These are phyloP conservation scores for Ornithoptera priamus DNA, from an alignment of 2,888 invertebrate genomes.

Conservation along the genomic window DNA sequence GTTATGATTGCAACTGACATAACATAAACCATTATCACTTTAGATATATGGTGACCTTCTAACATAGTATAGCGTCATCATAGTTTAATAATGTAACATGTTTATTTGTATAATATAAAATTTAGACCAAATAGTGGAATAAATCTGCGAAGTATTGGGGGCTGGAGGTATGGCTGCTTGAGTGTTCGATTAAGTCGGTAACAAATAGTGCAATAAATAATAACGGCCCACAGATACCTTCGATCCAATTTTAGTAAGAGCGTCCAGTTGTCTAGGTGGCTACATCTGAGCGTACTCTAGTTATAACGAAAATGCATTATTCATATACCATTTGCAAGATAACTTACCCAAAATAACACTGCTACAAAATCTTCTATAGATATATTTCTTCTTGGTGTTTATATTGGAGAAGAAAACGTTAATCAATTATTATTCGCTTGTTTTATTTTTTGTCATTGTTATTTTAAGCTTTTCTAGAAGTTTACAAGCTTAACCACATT, in stretches of 20 bases:
- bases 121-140: not conserved
- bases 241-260: conserved; percentile 33
- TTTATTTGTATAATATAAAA: not conserved
- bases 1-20: too few species aligned
- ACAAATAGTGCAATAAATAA: conserved; percentile 30
- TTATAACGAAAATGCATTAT: conserved; percentile 58
- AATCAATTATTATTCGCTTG: not conserved
- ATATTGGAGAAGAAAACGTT: not conserved
- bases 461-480: too few species aligned
- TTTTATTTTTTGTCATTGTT: too few species aligned
- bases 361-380: conserved; percentile 34
- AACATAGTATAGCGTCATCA: too few species aligned
- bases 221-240: conserved; percentile 29
- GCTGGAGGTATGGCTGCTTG: not conserved
- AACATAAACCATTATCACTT: too few species aligned
- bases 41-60: too few species aligned
- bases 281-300: conserved; percentile 14
- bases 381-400: not conserved
- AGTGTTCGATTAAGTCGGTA: conserved; percentile 16
- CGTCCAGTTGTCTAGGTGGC: conserved; percentile 30
- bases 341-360: conserved; percentile 35
- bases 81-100: too few species aligned
- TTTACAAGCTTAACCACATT: too few species aligned
- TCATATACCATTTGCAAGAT: conserved; percentile 49
- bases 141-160: not conserved